Percentiles rank a stretch among this genome's conserved stretches.
These are phyloP conservation scores for Pantherophis vulpinus DNA, from an alignment of 2,797 vertebrate species.

Conservation along the genomic window DNA sequence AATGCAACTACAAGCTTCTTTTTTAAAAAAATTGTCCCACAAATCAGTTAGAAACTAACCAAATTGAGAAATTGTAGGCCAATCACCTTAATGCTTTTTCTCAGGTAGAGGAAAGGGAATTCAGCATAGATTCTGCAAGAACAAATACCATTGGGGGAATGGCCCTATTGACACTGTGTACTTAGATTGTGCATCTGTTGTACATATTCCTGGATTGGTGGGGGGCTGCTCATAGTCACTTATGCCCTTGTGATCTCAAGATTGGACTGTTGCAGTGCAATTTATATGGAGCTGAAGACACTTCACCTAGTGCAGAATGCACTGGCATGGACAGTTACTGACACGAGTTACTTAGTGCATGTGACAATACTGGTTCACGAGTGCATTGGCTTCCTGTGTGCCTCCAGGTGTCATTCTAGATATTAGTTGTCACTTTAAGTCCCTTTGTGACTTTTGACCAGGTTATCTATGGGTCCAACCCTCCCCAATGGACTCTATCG, in stretches of 20 bases:
- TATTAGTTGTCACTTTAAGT: neutral
- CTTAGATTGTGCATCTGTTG: neutral
- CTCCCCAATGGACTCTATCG: neutral
- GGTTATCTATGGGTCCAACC: neutral
- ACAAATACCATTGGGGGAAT: neutral
- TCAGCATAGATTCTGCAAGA: neutral
- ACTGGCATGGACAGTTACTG: neutral
- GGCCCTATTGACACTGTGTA: neutral
- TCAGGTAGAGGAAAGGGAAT: neutral
- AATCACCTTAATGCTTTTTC: neutral
- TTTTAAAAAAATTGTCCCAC: neutral
- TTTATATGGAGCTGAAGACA: neutral
- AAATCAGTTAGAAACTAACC: neutral
- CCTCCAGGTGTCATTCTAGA: neutral
- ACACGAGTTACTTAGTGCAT: neutral
- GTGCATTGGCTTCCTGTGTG: neutral
- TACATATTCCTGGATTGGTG: neutral
- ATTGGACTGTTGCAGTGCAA: neutral
- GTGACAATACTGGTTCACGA: neutral
- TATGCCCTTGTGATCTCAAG: neutral
- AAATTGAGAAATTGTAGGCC: neutral
- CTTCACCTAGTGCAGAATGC: neutral
- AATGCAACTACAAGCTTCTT: neutral
- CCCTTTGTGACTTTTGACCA: neutral
- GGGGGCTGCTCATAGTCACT: neutral